phyloP scores from a whole-genome alignment of 2,888 invertebrate species.

The Diarsia dahlii region DNA sequence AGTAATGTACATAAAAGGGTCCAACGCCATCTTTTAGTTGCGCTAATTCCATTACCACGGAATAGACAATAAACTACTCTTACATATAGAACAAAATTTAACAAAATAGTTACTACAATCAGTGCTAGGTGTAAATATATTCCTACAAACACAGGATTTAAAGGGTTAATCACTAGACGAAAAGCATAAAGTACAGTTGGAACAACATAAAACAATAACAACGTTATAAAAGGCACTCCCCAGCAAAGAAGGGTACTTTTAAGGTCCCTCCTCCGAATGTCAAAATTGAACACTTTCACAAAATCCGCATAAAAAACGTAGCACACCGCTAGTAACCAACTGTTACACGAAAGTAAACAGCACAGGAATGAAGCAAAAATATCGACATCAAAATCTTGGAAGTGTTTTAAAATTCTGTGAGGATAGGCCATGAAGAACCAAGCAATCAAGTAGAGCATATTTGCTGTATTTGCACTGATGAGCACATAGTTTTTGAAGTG shows the following conservation, averaged over 20 bases:
- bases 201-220: background rate
- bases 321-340: slow-evolving; percentile 29
- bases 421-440: slow-evolving; percentile 19
- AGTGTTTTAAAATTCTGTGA: background rate
- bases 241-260: slow-evolving; percentile 15
- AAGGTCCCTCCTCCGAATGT: slow-evolving; percentile 23
- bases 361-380: background rate
- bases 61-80: slow-evolving; percentile 18
- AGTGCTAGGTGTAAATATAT: slow-evolving; percentile 7
- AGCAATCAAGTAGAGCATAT: slow-evolving; percentile 8
- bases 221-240: slow-evolving; percentile 10
- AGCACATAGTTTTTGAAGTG: slow-evolving; percentile 20
- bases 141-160: background rate
- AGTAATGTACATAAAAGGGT: background rate
- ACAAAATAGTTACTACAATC: background rate
- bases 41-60: background rate
- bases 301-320: slow-evolving; percentile 32
- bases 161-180: background rate
- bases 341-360: background rate
- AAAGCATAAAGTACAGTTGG: slow-evolving; percentile 1
- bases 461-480: slow-evolving; percentile 1
- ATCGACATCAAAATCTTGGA: slow-evolving; percentile 6
- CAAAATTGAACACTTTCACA: slow-evolving; percentile 23
- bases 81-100: slow-evolving; percentile 15
- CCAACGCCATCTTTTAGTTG: slow-evolving; percentile 9